phyloP scores from a whole-genome alignment of 2,888 invertebrate genomes.

The Spilarctia lutea region DNA sequence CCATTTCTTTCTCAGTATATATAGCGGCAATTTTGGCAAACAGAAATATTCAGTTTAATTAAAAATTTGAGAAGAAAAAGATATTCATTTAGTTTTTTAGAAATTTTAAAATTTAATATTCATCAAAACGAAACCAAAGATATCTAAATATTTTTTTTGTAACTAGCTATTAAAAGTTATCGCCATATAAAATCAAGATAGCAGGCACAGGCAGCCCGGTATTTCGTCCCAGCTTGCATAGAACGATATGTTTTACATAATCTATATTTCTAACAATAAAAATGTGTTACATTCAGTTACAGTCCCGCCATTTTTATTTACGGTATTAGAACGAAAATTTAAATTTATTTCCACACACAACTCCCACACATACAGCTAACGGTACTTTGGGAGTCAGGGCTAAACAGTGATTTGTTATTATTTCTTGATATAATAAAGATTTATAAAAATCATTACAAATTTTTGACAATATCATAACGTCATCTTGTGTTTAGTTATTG shows the following conservation, averaged over 20 bases:
- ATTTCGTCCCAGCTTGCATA: conserved; percentile 14
- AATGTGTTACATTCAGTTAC: neutral
- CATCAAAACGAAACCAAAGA: neutral
- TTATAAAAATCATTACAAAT: neutral
- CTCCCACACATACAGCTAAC: no score
- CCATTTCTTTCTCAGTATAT: neutral
- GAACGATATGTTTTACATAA: conserved; percentile 22
- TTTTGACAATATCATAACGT: no score
- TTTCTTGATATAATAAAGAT: no score
- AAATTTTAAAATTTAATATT: neutral
- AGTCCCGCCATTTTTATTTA: neutral
- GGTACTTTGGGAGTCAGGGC: no score
- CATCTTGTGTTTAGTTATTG: no score
- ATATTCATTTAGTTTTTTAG: neutral
- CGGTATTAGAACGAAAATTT: neutral
- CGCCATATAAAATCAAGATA: neutral
- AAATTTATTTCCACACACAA: no score
- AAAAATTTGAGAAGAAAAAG: neutral
- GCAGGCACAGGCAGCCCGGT: neutral
- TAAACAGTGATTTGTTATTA: no score
- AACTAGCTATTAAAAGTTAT: neutral
- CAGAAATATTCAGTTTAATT: neutral
- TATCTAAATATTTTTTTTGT: neutral
- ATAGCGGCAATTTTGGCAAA: neutral
- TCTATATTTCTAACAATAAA: conserved; percentile 16